Evolutionary conservation across 2,113 vertebrate species (phyloP), one percentile per base, ranked within the genome.

Genomic region (Tichodroma muraria): DNA sequence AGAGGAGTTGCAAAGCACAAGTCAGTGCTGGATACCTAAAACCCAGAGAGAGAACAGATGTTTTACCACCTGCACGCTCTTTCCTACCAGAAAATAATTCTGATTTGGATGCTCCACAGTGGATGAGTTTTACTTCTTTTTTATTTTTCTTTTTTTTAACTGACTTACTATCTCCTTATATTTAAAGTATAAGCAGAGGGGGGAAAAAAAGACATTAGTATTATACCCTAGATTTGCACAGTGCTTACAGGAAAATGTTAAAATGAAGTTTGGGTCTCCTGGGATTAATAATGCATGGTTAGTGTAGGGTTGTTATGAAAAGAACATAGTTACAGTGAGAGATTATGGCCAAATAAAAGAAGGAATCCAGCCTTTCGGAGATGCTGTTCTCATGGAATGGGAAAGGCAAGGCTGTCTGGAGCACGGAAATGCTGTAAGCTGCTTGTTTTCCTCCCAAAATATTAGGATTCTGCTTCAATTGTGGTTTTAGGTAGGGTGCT

Each of bases 1-100:
- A 90, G 68, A 89, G 27, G 85, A 80, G 37, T 17, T 91, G 56
- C 81, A 71, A 80, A 94, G 64, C 60, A 63, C 64, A 85, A 94
- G 82, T 79, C 94, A 90, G 5, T 37, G 40, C 64, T 94, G 82
- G 79, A 95, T 95, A 95, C 85, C 85, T 95, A 94, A 96, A 86
- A 76, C 82, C 93, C 93, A 35, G 76, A 75, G 96, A 95, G 94
- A 90, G 76, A 95, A 90, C 95, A 97, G 93, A 96, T 97, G 95
- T 97, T 96, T 90, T 93, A 91, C 79, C 96, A 96, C 95, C 96
- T 95, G 95, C 85, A 88, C 2, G 0, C 35, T 73, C 70, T 79
- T 83, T 95, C 57, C 76, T 90, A 80, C 76, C 22, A 88, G 50
- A 90, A 93, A 93, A 88, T 91, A 78, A 90, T 88, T 89, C 79